Base-by-base conservation (phyloP, 2,113 vertebrate genomes). In the Brevimyrus niger region DNA sequence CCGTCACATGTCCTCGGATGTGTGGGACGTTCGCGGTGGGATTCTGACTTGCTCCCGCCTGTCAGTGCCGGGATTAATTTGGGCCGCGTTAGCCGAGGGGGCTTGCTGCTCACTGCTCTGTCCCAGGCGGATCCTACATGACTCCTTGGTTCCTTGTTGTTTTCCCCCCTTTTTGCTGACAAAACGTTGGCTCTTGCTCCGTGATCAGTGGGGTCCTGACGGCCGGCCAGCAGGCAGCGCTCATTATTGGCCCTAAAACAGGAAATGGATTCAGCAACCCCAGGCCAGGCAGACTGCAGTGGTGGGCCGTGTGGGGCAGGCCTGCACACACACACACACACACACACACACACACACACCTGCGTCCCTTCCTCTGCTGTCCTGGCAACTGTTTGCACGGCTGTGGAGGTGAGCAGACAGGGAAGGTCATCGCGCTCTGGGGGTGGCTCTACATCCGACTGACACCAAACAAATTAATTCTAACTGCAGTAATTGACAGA, bases 181-280 rank as follows among this genome's bases (percentile, higher is more conserved):
- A 93, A 94, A 95, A 95, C 92, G 91, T 90, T 17, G 38, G 91
- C 90, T 90, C 88, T 91, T 93, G 91, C 93, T 91, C 92, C 92
- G 92, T 94, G 95, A 95, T 95, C 94, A 94, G 94, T 47, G 38
- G 92, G 93, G 93, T 94, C 93, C 94, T 94, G 87, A 91, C 94
- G 93, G 94, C 94, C 92, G 94, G 92, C 87, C 91, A 94, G 92
- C 94, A 94, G 94, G 94, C 93, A 92, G 93, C 91, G 93, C 94
- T 95, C 94, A 95, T 95, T 96, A 95, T 93, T 92, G 91, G 73
- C 61, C 90, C 92, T 90, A 91, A 94, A 92, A 95, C 93, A 92
- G 94, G 93, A 94, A 94, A 96, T 95, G 93, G 94, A 95, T 95
- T 94, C 93, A 92, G 92, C 92, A 91, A 92, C 91, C 93, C 91